Base-by-base conservation (phyloP, 2,113 vertebrate species). In the Oryzias celebensis region DNA sequence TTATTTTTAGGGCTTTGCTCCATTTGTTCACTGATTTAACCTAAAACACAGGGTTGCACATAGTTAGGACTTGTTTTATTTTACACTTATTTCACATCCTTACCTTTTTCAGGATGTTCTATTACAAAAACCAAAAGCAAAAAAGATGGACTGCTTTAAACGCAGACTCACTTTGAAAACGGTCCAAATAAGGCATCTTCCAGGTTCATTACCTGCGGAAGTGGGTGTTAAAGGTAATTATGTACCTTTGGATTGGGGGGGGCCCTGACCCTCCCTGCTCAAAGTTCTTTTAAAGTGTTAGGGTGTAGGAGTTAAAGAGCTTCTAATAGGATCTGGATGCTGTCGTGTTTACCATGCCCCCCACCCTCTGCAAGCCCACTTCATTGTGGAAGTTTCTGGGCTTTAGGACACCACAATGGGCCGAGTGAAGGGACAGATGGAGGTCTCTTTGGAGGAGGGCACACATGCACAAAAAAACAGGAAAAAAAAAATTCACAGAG, bases 261-360 rank as follows among this genome's bases (percentile, higher is more conserved):
- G 83, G 69, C 26, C 26, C 26, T 28, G 80, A 63, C 69, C 74
- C 44, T 88, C 71, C 80, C 78, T 77, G 69, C 83, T 76, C 85
- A 80, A 67, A 86, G 68, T 85, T 83, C 80, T 83, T 80, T 52
- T 66, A 54, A 75, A 86, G 81, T 82, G 79, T 81, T 75, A 82
- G 88, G 77, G 88, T 90, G 85, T 90, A 85, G 86, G 84, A 91
- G 90, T 92, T 92, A 93, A 93, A 92, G 90, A 92, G 91, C 86
- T 91, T 92, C 90, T 92, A 92, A 93, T 93, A 83, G 90, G 91
- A 91, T 88, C 79, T 91, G 85, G 91, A 91, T 92, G 90, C 92
- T 90, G 91, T 87, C 70, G 72, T 93, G 89, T 93, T 92, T 92
- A 91, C 90, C 90, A 85, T 85, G 85, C 26, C 82, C 72, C 84